Percentiles rank a stretch among this genome's conserved stretches.
phyloP scores from a whole-genome alignment of 1,140 invertebrate species.

The Drosophila jambulina region DNA sequence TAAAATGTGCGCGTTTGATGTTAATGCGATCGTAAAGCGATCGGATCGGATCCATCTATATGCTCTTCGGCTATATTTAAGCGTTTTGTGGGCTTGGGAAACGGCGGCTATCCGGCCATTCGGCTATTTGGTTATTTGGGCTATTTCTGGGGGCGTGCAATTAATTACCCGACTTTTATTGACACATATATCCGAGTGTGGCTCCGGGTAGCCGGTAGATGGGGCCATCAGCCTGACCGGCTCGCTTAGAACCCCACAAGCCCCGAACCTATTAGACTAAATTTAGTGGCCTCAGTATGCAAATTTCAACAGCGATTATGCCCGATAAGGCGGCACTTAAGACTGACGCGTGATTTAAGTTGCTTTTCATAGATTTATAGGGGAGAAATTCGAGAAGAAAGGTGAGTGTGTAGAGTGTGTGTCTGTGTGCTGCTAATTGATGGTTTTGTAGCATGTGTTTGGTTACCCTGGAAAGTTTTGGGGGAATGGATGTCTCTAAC shows the following conservation, averaged over 20 bases:
- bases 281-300: constrained; percentile 69
- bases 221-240: constrained; percentile 17
- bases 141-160: constrained; percentile 39
- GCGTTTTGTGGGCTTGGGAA: constrained; percentile 29
- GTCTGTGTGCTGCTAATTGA: constrained; percentile 36
- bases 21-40: constrained; percentile 62
- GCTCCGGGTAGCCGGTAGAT: constrained; percentile 6
- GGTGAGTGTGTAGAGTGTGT: constrained; percentile 3
- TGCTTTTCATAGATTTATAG: constrained; percentile 34
- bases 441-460: constrained; percentile 44
- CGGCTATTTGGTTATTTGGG: neutral
- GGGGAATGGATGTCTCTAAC: neutral
- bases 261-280: constrained; percentile 64
- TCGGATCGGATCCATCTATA: constrained; percentile 26
- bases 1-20: constrained; percentile 73
- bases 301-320: constrained; percentile 58
- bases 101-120: constrained; percentile 22
- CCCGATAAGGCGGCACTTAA: constrained; percentile 49
- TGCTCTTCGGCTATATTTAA: constrained; percentile 8
- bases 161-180: constrained; percentile 47
- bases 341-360: constrained; percentile 50
- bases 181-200: constrained; percentile 38
- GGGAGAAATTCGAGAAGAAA: constrained; percentile 44
- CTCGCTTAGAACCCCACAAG: constrained; percentile 4
- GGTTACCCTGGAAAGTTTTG: constrained; percentile 3